Evolutionary conservation across 1,140 invertebrate species (phyloP).

Genomic region (Aphelinus atriplicis): DNA sequence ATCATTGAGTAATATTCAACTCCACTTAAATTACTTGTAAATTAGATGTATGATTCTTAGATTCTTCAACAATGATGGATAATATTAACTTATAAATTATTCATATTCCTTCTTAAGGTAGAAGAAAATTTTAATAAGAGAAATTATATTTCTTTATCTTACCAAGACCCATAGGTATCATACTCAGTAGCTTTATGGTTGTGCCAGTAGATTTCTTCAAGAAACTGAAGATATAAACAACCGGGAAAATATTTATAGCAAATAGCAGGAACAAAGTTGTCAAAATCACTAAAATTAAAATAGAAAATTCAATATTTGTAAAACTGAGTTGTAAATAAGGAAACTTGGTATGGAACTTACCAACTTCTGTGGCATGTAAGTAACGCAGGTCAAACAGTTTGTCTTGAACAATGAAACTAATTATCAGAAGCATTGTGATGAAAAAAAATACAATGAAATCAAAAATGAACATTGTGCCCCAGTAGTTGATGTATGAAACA

Average conservation of each 20-base stretch:
- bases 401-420: constrained; percentile 47
- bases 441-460: constrained; percentile 67
- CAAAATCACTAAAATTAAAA: constrained; percentile 50
- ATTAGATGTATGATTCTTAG: too few species aligned
- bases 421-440: constrained; percentile 43
- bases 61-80: too few species aligned
- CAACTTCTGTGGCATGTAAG: too few species aligned
- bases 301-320: neutral
- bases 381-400: too few species aligned
- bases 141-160: constrained; percentile 25
- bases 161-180: constrained; percentile 52
- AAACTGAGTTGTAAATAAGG: constrained; percentile 4
- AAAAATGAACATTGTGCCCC: constrained; percentile 71
- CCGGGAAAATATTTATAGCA: constrained; percentile 51
- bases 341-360: too few species aligned
- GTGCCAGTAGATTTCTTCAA: constrained; percentile 49
- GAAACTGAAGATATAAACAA: constrained; percentile 55
- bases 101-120: too few species aligned
- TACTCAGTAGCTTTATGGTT: constrained; percentile 46
- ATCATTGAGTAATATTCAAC: constrained; percentile 5
- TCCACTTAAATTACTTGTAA: too few species aligned
- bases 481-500: constrained; percentile 68
- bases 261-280: constrained; percentile 52
- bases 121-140: too few species aligned
- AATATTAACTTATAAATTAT: too few species aligned